Conservation (phyloP, 2,888 invertebrate genomes). For the Stegophylla sp. region DNA sequence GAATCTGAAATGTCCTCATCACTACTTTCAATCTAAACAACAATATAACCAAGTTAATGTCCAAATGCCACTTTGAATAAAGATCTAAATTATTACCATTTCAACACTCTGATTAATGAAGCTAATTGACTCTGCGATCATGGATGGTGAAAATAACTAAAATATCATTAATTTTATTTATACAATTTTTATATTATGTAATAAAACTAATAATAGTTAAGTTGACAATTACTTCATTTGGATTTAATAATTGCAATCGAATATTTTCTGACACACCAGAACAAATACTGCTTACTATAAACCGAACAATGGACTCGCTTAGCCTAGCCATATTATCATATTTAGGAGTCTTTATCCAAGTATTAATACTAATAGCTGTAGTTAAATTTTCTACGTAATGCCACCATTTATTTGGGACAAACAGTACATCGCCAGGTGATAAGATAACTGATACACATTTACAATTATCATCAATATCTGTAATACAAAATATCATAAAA, state of each 20-base stretch:
- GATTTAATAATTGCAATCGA: slow-evolving; percentile 71
- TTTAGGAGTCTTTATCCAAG: slow-evolving; percentile 73
- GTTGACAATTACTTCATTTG: slow-evolving; percentile 70
- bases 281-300: slow-evolving; percentile 71
- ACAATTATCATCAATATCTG: slow-evolving; percentile 39
- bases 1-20: not conserved
- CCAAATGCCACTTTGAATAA: not conserved
- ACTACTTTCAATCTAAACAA: slow-evolving; percentile 18
- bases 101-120: slow-evolving; percentile 36
- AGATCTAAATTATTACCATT: slow-evolving; percentile 20
- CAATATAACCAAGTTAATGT: not conserved
- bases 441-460: slow-evolving; percentile 70
- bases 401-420: slow-evolving; percentile 95
- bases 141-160: slow-evolving; percentile 28
- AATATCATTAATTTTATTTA: not conserved
- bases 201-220: not conserved
- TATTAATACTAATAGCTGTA: slow-evolving; percentile 72
- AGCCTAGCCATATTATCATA: slow-evolving; percentile 68
- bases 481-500: slow-evolving; percentile 16
- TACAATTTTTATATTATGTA: not conserved
- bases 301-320: slow-evolving; percentile 74
- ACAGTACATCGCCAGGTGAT: slow-evolving; percentile 83
- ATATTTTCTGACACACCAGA: slow-evolving; percentile 68
- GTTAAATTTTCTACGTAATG: slow-evolving; percentile 83
- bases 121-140: slow-evolving; percentile 17